Evolutionary conservation across 2,888 invertebrate genomes (phyloP), one percentile per base, ranked within the genome.

Genomic region (Galeopsomyia nigrocyanea): DNA sequence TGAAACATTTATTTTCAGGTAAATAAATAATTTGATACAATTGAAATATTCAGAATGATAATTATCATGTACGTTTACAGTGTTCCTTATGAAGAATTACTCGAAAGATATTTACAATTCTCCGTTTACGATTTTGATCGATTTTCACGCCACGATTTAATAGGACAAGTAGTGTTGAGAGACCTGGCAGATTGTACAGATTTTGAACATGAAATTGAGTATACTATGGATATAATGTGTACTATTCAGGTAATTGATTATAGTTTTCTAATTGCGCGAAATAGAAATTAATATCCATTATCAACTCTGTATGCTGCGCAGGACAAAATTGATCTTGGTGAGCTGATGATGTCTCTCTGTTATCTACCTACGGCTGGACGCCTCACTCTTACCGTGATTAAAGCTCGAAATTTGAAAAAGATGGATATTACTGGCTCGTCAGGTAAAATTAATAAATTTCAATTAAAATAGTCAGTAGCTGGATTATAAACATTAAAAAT

Each of bases 371-470:
- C 95, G 22, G 97, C 97, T 26, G 96, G 96, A 17, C 91, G 97
- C 31, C 89, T 98, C 21, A 96, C 96, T 0, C 92, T 97, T 22
- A 97, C 96, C 0, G 91, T 97, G 56, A 95, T 97, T 78, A 97
- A 97, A 87, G 97, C 95, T 0, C 90, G 96, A 77, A 96, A 96
- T 83, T 89, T 98, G 19, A 93, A 96, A 84, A 95, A 96, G 46
- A 96, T 97, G 92, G 97, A 97, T 83, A 96, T 97, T 80, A 95
- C 95, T 50, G 97, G 97, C 78, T 94, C 95, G 46, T 97, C 95
- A 80, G 95, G 95, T 95, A 83, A 58, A 3, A 1, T 22, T 39
- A 3, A 49, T 49, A 61, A 47, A 3, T 61, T 47, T n/a, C n/a
- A 17, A 39, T 39, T 39, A 39, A 39, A 39, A 39, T 39, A 39